These are phyloP conservation scores for Gobius niger DNA, from an alignment of 2,113 vertebrate species.

Conservation along the genomic window DNA sequence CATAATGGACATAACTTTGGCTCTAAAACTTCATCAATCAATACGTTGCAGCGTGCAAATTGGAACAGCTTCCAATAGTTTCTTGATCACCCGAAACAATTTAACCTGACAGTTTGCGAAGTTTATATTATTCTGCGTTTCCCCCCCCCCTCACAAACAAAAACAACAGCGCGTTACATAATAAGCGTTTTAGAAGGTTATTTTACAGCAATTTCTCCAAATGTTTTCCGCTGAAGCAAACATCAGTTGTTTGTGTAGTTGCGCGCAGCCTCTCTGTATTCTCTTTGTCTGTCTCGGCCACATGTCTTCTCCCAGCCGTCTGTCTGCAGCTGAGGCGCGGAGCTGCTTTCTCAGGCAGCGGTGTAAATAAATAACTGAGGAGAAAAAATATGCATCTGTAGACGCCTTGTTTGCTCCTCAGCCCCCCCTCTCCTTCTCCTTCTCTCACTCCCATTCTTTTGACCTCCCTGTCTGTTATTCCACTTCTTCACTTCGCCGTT, in stretches of 20 bases:
- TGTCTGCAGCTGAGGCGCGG: constrained; percentile 36
- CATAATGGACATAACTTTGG: not conserved
- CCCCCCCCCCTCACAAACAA: not conserved
- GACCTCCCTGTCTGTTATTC: constrained; percentile 40
- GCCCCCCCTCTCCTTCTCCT: not conserved
- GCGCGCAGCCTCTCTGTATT: constrained; percentile 21
- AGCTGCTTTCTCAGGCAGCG: constrained; percentile 22
- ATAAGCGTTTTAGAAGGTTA: constrained; percentile 11
- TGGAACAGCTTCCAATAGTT: not conserved
- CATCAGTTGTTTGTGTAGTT: constrained; percentile 23
- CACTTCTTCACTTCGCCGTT: constrained; percentile 26
- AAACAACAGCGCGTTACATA: constrained; percentile 6
- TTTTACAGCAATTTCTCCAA: constrained; percentile 22
- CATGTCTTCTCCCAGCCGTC: constrained; percentile 35
- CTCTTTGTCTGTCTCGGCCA: constrained; percentile 45
- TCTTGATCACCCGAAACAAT: constrained; percentile 5
- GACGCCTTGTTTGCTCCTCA: constrained; percentile 22
- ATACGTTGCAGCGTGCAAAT: not conserved
- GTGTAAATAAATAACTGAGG: constrained; percentile 49
- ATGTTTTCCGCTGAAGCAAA: constrained; percentile 25
- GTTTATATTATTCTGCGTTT: constrained; percentile 5
- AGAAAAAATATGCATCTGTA: constrained; percentile 39
- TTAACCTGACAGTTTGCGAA: constrained; percentile 2
- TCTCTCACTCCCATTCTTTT: constrained; percentile 39
- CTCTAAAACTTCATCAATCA: not conserved